Percentiles rank a stretch among this genome's conserved stretches.
Evolutionary conservation across 1,140 invertebrate genomes (phyloP).

Genomic region (Musca vetustissima): DNA sequence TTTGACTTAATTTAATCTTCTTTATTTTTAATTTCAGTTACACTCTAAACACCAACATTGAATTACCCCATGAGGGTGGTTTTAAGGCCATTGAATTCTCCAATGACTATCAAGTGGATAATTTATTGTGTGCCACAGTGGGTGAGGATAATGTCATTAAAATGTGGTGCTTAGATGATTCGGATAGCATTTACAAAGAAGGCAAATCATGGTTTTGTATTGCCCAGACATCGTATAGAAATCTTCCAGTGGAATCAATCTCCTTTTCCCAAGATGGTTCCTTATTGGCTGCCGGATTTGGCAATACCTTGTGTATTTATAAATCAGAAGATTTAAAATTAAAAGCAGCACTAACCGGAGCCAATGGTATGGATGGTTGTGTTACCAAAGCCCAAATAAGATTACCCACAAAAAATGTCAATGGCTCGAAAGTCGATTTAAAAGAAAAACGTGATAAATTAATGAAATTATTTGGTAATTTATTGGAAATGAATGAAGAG

Average conservation of each 20-base stretch:
- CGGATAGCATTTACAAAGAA: slow-evolving; percentile 60
- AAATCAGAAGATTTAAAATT: slow-evolving; percentile 60
- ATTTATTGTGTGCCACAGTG: slow-evolving; percentile 64
- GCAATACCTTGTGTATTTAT: slow-evolving; percentile 72
- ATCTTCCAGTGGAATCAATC: slow-evolving; percentile 60
- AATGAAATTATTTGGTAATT: slow-evolving; percentile 34
- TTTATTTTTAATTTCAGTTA: slow-evolving; percentile 63
- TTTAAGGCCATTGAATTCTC: slow-evolving; percentile 67
- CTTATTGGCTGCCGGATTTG: slow-evolving; percentile 71
- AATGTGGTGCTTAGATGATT: slow-evolving; percentile 67
- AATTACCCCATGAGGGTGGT: slow-evolving; percentile 69
- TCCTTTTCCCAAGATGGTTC: slow-evolving; percentile 78
- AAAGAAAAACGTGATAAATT: slow-evolving; percentile 41
- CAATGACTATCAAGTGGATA: slow-evolving; percentile 57
- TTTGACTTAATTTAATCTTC: background rate
- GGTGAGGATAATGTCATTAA: slow-evolving; percentile 74
- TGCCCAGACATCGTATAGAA: slow-evolving; percentile 66
- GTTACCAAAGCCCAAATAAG: slow-evolving; percentile 42
- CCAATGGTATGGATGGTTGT: slow-evolving; percentile 42
- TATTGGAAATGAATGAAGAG: slow-evolving; percentile 41
- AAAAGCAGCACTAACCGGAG: slow-evolving; percentile 57
- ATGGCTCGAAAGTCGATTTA: slow-evolving; percentile 36
- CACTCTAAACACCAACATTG: slow-evolving; percentile 71
- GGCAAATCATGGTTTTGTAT: slow-evolving; percentile 66
- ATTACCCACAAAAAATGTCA: slow-evolving; percentile 34